Evolutionary conservation across 1,140 invertebrate species (phyloP).

Genomic region (Himalopsyche phryganea): DNA sequence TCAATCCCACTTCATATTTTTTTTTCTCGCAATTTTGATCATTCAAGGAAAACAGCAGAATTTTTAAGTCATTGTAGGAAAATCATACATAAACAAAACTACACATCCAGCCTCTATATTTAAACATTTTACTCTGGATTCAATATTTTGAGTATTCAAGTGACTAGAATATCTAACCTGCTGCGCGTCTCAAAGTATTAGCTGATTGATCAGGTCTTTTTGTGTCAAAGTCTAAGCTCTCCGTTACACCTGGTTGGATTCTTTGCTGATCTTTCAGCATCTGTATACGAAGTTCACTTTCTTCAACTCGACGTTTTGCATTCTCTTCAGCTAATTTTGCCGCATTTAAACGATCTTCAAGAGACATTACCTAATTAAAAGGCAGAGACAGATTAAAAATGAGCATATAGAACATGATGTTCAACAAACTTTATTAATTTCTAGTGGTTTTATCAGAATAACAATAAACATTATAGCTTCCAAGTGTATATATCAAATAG

Average conservation of each 20-base stretch:
- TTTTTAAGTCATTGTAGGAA: too few relatives aligned
- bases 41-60: too few relatives aligned
- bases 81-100: too few relatives aligned
- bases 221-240: background rate
- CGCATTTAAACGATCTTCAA: constrained; percentile 5
- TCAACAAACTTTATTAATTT: too few relatives aligned
- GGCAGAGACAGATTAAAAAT: too few relatives aligned
- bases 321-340: constrained; percentile 13
- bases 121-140: too few relatives aligned
- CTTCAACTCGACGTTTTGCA: constrained; percentile 15
- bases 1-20: too few relatives aligned
- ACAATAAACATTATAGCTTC: background rate
- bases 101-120: too few relatives aligned
- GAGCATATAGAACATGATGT: too few relatives aligned
- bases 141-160: too few relatives aligned
- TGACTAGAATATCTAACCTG: constrained; percentile 6
- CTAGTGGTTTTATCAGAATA: background rate
- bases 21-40: too few relatives aligned
- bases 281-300: constrained; percentile 25
- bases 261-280: constrained; percentile 15
- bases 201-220: constrained; percentile 10
- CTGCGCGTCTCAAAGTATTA: constrained; percentile 14
- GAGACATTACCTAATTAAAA: constrained; percentile 5
- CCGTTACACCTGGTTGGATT: constrained; percentile 17
- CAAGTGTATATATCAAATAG: background rate